phyloP scores from a whole-genome alignment of 1,140 invertebrate species.

The Drosophila prosaltans region DNA sequence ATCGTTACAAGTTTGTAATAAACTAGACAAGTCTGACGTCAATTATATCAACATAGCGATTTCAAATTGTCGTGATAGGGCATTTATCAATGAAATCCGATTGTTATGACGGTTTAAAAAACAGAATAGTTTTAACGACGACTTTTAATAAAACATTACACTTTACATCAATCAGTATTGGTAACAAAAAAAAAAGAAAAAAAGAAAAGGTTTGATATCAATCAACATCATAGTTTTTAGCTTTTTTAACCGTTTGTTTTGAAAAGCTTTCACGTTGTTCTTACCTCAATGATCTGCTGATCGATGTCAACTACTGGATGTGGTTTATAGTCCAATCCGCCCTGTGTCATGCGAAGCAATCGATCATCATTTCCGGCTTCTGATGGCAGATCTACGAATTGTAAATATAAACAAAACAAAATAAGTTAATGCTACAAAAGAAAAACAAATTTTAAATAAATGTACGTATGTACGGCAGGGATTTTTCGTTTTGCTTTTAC shows the following conservation, averaged over 20 bases:
- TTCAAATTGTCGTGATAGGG: not conserved
- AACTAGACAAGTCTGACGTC: slow-evolving; percentile 1
- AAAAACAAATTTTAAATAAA: not conserved
- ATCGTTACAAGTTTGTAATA: not conserved
- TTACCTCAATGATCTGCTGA: slow-evolving; percentile 81
- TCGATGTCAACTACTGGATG: slow-evolving; percentile 71
- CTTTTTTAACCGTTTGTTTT: no score
- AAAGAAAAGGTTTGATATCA: no score
- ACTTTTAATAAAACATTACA: not conserved
- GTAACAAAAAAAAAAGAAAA: no score
- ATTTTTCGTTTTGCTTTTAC: no score
- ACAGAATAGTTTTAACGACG: not conserved
- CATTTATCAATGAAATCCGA: not conserved
- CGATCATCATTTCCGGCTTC: slow-evolving; percentile 80
- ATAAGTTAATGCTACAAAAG: slow-evolving; percentile 16
- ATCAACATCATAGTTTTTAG: no score
- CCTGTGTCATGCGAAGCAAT: slow-evolving; percentile 71
- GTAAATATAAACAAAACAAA: slow-evolving; percentile 48
- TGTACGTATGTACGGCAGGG: no score
- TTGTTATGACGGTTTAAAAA: not conserved
- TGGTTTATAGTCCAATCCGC: slow-evolving; percentile 71
- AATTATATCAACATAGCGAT: not conserved
- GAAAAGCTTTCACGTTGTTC: slow-evolving; percentile 7
- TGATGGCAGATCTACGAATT: slow-evolving; percentile 74
- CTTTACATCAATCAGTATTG: no score